These are phyloP conservation scores for Sus cebifrons DNA, from an alignment of 2,797 vertebrate genomes.

Conservation along the genomic window DNA sequence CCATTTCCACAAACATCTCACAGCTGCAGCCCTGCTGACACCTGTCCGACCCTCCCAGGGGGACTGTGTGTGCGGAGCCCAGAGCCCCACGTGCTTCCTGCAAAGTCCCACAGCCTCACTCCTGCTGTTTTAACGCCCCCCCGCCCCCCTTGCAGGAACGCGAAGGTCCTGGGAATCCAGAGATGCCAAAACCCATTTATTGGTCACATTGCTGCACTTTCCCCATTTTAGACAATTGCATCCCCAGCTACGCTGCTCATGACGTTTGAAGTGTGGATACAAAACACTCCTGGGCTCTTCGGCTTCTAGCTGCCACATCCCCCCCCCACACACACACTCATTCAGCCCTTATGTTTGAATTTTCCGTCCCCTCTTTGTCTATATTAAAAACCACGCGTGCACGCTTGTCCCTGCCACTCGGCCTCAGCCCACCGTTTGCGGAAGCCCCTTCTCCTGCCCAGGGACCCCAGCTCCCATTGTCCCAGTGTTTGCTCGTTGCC, in stretches of 20 bases:
- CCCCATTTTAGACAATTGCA: background rate
- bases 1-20: background rate
- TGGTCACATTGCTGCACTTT: fast-evolving
- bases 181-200: fast-evolving
- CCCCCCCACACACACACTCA: fast-evolving
- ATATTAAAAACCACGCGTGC: too few species aligned
- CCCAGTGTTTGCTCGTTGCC: too few species aligned
- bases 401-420: too few species aligned
- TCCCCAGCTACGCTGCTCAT: background rate
- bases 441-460: too few species aligned
- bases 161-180: background rate
- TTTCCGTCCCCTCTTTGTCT: background rate
- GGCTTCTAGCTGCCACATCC: background rate
- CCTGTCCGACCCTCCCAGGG: fast-evolving
- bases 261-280: fast-evolving
- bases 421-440: too few species aligned
- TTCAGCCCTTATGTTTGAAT: background rate
- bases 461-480: too few species aligned
- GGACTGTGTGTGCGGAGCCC: fast-evolving
- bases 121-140: background rate
- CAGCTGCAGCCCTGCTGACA: background rate
- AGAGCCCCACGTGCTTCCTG: background rate
- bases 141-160: background rate
- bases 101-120: background rate
- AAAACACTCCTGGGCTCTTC: fast-evolving